These are phyloP conservation scores for Coenonympha glycerion DNA, from an alignment of 2,888 invertebrate genomes.

Conservation along the genomic window DNA sequence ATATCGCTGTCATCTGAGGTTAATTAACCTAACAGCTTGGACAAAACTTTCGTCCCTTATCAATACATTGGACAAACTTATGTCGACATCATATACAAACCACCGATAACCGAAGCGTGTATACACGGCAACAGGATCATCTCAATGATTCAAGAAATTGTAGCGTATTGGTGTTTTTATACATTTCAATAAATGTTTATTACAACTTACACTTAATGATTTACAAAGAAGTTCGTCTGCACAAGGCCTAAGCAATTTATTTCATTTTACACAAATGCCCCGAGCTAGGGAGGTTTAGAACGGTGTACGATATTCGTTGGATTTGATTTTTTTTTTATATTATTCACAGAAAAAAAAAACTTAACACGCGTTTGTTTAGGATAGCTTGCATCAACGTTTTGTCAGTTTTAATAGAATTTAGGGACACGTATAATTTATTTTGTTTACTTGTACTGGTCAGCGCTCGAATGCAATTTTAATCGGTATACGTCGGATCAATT, in stretches of 20 bases:
- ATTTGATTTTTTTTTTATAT: not conserved
- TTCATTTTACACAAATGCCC: constrained; percentile 38
- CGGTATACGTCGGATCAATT: too few species aligned
- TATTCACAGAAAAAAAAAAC: not conserved
- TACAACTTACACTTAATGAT: too few species aligned
- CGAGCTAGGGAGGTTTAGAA: constrained; percentile 18
- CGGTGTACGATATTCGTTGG: not conserved
- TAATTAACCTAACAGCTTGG: too few species aligned
- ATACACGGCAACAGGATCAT: too few species aligned
- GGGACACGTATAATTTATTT: not conserved
- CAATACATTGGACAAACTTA: too few species aligned
- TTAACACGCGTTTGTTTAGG: not conserved
- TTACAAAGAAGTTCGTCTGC: not conserved
- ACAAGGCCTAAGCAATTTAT: constrained; percentile 31
- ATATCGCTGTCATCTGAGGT: too few species aligned
- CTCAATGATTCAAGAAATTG: too few species aligned
- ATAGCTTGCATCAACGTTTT: not conserved
- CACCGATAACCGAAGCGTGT: too few species aligned
- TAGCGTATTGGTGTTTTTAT: too few species aligned
- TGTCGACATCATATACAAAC: too few species aligned
- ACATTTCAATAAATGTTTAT: too few species aligned
- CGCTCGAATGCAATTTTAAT: not conserved
- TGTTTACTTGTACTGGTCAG: not conserved
- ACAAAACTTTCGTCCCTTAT: too few species aligned
- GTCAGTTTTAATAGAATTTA: not conserved